A percentile compares a stretch with the other conserved stretches of the same genome.
Conservation (phyloP, 2,888 invertebrate genomes). For the Yponomeuta sedellus region DNA sequence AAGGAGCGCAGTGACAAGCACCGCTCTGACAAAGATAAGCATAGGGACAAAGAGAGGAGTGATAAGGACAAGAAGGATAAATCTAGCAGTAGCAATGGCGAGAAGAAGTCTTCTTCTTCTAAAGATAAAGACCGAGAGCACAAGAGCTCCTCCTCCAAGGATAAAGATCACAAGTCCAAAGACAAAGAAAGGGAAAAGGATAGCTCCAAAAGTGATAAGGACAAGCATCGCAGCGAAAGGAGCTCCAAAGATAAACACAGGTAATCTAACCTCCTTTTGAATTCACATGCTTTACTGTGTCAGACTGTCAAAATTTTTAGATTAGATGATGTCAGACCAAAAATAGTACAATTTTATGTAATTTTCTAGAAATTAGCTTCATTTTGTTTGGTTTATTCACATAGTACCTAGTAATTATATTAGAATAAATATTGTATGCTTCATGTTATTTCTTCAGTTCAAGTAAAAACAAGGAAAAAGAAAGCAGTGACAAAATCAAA, state of each 20-base stretch:
- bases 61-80: conserved; percentile 42
- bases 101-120: conserved; percentile 55
- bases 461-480: conserved; percentile 53
- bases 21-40: conserved; percentile 46
- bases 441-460: conserved; percentile 13
- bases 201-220: conserved; percentile 57
- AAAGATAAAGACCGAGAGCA: conserved; percentile 49
- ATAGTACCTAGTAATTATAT: too few relatives aligned
- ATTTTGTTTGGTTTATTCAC: too few relatives aligned
- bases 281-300: not conserved
- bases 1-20: conserved; percentile 48
- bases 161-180: conserved; percentile 63
- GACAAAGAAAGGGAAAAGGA: conserved; percentile 53
- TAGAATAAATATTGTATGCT: too few relatives aligned
- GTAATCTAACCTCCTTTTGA: conserved; percentile 32
- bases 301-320: conserved; percentile 9
- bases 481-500: conserved; percentile 50
- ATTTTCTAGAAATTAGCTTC: not conserved
- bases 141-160: conserved; percentile 49
- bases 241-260: conserved; percentile 77
- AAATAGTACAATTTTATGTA: not conserved
- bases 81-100: conserved; percentile 37
- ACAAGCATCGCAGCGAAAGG: conserved; percentile 65
- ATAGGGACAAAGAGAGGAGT: conserved; percentile 37
- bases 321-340: not conserved